These are phyloP conservation scores for Anolis carolinensis DNA, from an alignment of 2,113 vertebrate species.

Conservation along the genomic window DNA sequence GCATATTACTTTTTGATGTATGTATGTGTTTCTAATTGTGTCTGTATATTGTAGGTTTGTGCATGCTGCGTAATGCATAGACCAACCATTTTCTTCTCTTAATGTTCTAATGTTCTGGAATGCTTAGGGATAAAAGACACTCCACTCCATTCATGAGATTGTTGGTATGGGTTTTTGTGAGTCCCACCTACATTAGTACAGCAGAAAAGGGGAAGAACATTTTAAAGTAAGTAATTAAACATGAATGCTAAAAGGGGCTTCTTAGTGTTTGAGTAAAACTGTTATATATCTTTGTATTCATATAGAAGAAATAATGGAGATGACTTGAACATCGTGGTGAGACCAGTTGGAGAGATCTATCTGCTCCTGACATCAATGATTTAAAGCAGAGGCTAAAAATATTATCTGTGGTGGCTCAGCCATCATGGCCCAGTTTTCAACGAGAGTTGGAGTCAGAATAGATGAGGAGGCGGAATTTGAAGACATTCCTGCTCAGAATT, in stretches of 20 bases:
- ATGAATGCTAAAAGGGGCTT: slow-evolving; percentile 19
- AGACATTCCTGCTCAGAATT: too few species aligned
- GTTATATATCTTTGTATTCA: too few species aligned
- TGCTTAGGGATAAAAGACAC: neutral
- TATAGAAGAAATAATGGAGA: too few species aligned
- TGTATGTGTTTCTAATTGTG: neutral
- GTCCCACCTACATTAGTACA: neutral
- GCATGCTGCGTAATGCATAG: neutral
- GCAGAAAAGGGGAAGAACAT: neutral
- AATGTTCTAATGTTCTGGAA: neutral
- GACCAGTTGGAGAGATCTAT: too few species aligned
- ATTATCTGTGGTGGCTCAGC: too few species aligned
- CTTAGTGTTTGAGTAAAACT: too few species aligned
- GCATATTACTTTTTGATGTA: neutral
- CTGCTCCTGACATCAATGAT: too few species aligned
- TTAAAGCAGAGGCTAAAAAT: too few species aligned
- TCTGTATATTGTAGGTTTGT: neutral
- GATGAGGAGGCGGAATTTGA: too few species aligned
- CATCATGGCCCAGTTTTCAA: too few species aligned
- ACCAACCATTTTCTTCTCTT: neutral
- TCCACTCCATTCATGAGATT: neutral
- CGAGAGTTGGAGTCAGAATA: too few species aligned
- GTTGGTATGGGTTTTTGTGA: neutral
- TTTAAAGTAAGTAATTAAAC: neutral
- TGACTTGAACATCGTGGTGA: too few species aligned